Evolutionary conservation across 2,888 invertebrate genomes (phyloP).

Genomic region (Halictus quadricinctus): DNA sequence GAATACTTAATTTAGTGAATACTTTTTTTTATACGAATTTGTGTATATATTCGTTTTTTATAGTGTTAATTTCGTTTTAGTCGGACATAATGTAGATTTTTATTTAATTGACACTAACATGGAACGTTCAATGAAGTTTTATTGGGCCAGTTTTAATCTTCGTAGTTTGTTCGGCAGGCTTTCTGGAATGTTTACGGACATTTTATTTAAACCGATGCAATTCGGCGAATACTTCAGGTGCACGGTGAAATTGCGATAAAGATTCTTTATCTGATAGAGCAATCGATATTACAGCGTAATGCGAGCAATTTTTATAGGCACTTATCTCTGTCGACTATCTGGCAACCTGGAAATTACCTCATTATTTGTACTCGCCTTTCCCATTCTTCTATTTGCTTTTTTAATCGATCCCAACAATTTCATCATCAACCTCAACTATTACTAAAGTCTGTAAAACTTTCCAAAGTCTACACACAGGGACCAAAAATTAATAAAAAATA

Average conservation of each 20-base stretch:
- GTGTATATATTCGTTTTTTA: too few species aligned
- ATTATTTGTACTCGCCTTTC: conserved; percentile 10
- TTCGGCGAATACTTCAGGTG: background rate
- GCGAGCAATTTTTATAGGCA: background rate
- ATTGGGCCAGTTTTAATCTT: too few species aligned
- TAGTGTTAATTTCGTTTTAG: too few species aligned
- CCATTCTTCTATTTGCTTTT: background rate
- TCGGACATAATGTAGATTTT: too few species aligned
- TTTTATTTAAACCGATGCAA: background rate
- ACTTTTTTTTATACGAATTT: too few species aligned
- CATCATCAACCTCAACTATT: too few species aligned
- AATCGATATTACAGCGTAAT: background rate
- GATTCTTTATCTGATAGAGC: conserved; percentile 1
- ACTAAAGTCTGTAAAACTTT: background rate
- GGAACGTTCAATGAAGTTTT: too few species aligned
- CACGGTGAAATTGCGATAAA: background rate
- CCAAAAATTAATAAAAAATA: background rate
- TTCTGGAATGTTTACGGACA: background rate
- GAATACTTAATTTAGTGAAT: too few species aligned
- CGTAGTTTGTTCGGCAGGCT: too few species aligned
- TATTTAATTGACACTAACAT: too few species aligned
- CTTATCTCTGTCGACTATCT: conserved; percentile 8
- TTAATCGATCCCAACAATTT: background rate
- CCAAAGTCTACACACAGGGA: background rate
- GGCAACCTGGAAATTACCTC: background rate